Evolutionary conservation across 2,888 invertebrate genomes (phyloP).

Genomic region (Tupiocoris notatus): DNA sequence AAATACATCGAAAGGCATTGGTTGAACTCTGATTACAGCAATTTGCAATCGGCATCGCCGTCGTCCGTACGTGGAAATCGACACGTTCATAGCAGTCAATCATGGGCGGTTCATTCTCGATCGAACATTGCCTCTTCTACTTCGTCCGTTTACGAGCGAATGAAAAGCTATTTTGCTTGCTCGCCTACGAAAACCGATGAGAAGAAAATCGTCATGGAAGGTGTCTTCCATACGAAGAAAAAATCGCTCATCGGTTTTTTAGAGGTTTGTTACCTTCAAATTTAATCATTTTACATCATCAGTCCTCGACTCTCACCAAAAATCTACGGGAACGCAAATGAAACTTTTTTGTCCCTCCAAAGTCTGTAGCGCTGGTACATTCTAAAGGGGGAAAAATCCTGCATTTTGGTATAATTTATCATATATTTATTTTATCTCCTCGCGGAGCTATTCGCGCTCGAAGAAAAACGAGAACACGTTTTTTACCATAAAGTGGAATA

Average conservation of each 20-base stretch:
- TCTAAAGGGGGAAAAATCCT: too few relatives aligned
- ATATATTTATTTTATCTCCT: too few relatives aligned
- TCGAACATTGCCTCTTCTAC: neutral
- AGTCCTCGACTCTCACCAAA: too few relatives aligned
- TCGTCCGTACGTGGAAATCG: neutral
- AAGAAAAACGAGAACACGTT: too few relatives aligned
- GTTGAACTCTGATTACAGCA: neutral
- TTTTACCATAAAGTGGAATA: too few relatives aligned
- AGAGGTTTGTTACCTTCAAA: conserved; percentile 9
- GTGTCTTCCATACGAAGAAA: neutral
- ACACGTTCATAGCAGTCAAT: neutral
- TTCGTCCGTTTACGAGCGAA: neutral
- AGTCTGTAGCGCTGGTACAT: too few relatives aligned
- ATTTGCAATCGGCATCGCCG: neutral
- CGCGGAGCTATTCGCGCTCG: too few relatives aligned
- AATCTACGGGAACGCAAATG: too few relatives aligned
- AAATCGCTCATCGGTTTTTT: neutral
- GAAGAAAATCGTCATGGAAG: conserved; percentile 13
- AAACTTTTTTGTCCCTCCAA: too few relatives aligned
- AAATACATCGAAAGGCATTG: neutral
- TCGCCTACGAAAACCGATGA: neutral
- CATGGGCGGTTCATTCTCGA: neutral
- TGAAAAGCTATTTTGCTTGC: neutral
- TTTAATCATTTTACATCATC: too few relatives aligned
- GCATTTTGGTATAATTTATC: too few relatives aligned